Evolutionary conservation across 2,888 invertebrate species (phyloP), one percentile per base, ranked within the genome.

Genomic region (Eupeodes luniger): DNA sequence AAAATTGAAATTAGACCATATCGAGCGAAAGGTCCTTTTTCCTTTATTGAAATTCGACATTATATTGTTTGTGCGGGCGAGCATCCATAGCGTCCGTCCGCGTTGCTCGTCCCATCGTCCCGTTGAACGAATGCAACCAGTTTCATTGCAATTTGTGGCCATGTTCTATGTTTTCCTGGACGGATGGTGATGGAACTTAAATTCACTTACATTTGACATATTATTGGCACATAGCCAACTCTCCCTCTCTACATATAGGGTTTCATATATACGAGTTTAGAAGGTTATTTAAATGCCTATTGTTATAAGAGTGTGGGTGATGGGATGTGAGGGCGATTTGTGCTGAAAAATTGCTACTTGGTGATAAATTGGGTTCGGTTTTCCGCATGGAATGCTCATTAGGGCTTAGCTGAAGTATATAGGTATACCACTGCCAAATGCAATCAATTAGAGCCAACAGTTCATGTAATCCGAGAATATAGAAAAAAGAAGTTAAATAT

Each of bases 371-470:
- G 70, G 27, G 19, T 36, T 72, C 51, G 78, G 49, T 72, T 83
- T 78, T 77, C 82, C 82, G 44, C 78, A 83, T 78, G 78, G 66
- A 78, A 67, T 83, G 64, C 82, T 78, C 66, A 83, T 83, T 83
- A 72, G 70, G 78, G 66, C 7, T 36, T 49, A 77, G 36, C 14
- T 1, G 11, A 64, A 57, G 16, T 40, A 44, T 51, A 40, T 5
- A 40, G 40, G 40, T 40, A 49, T 53, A 44, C 62, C 49, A 72
- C 27, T 57, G 72, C 78, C 78, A 57, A 77, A 78, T 83, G 72
- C 78, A 66, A 74, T 72, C 83, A 83, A 83, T 83, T 78, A 72
- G 66, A 77, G n/a, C 44, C 19, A 59, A 53, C 49, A 78, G 51
- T 78, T 66, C 51, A 44, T 59, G 72, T 77, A 57, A 70, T 82